These are phyloP conservation scores for Pelochelys cantorii DNA, from an alignment of 2,797 vertebrate species.

Conservation along the genomic window DNA sequence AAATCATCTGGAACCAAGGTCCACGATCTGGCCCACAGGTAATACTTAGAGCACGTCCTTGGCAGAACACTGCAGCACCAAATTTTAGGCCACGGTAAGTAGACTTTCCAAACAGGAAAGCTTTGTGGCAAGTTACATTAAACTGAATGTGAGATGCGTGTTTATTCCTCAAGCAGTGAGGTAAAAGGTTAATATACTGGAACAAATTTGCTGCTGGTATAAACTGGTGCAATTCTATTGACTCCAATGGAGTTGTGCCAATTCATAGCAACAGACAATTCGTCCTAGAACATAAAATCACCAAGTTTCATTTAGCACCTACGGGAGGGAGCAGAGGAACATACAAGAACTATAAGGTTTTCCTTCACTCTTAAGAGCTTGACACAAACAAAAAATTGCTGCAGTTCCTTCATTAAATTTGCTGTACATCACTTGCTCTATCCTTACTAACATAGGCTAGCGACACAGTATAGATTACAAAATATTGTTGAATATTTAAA, in stretches of 20 bases:
- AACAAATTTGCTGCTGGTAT: constrained; percentile 1
- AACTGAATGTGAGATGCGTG: background rate
- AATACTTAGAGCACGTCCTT: background rate
- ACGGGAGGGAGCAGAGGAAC: background rate
- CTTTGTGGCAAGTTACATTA: background rate
- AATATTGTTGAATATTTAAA: background rate
- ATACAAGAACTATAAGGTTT: background rate
- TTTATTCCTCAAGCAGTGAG: background rate
- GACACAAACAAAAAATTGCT: background rate
- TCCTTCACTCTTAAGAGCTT: background rate
- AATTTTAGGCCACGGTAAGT: background rate
- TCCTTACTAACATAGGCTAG: background rate
- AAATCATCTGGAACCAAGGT: background rate
- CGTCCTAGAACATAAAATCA: constrained; percentile 10
- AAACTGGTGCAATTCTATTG: background rate
- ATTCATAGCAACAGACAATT: constrained; percentile 4
- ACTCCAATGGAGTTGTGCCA: constrained; percentile 42
- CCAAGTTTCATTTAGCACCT: constrained; percentile 24
- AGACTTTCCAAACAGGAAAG: background rate
- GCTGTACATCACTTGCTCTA: background rate
- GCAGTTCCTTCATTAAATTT: background rate
- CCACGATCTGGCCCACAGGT: background rate
- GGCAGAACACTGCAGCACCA: background rate
- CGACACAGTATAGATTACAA: background rate
- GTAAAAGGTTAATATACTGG: background rate